These are phyloP conservation scores for Bryconaethiops microstoma DNA, from an alignment of 2,797 vertebrate species.

Conservation along the genomic window DNA sequence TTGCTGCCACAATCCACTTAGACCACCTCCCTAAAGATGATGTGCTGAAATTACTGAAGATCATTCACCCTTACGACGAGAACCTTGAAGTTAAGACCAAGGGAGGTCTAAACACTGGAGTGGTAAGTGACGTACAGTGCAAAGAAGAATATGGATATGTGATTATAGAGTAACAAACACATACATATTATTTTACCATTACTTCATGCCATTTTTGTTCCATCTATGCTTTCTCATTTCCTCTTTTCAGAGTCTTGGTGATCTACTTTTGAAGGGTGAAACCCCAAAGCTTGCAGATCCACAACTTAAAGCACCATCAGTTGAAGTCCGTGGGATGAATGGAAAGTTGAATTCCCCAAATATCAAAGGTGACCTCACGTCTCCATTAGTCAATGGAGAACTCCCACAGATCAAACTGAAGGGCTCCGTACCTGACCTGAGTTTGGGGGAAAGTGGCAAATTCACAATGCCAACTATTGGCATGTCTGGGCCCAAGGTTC, in stretches of 20 bases:
- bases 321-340: constrained; percentile 59
- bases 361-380: constrained; percentile 57
- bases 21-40: constrained; percentile 74
- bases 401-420: constrained; percentile 47
- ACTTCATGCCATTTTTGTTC: not conserved
- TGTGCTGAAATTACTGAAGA: constrained; percentile 69
- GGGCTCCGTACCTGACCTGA: constrained; percentile 30
- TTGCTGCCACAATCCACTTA: constrained; percentile 78
- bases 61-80: constrained; percentile 74
- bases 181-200: not conserved
- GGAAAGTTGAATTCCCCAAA: constrained; percentile 60
- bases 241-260: constrained; percentile 40
- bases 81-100: constrained; percentile 77
- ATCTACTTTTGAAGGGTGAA: constrained; percentile 44
- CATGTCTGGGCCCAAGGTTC: constrained; percentile 62
- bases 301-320: constrained; percentile 44
- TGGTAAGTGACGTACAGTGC: constrained; percentile 37
- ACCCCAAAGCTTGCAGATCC: constrained; percentile 42
- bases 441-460: constrained; percentile 23
- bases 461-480: constrained; percentile 61
- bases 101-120: constrained; percentile 57
- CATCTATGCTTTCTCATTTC: not conserved
- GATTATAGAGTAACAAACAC: not conserved
- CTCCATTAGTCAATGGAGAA: constrained; percentile 67
- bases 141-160: not conserved